A percentile compares a stretch with the other conserved stretches of the same genome.
These are phyloP conservation scores for Neomorphus geoffroyi DNA, from an alignment of 2,797 vertebrate species.

Conservation along the genomic window DNA sequence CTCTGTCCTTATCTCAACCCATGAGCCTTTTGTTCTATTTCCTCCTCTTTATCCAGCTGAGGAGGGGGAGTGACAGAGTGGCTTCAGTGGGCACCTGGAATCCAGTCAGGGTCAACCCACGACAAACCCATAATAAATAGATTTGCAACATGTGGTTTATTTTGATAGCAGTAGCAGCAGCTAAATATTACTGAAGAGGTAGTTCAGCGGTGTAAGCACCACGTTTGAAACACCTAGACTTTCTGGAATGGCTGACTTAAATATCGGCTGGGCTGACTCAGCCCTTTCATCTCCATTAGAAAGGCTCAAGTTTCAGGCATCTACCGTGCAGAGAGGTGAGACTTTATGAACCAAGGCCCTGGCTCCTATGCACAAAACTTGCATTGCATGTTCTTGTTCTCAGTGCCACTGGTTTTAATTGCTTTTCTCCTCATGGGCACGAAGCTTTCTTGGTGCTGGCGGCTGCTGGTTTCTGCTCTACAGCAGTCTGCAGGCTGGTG, in stretches of 20 bases:
- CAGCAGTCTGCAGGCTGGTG: neutral
- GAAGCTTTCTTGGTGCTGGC: neutral
- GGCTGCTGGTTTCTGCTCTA: neutral
- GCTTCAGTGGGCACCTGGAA: too few species aligned
- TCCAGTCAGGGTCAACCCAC: too few species aligned
- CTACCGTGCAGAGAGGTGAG: neutral
- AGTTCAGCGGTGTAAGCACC: neutral
- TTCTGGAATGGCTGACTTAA: neutral
- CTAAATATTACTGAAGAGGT: slow-evolving; percentile 6
- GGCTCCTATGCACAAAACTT: neutral
- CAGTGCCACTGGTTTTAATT: neutral
- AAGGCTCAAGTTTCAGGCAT: neutral
- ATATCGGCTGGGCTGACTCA: neutral
- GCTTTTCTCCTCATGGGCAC: neutral
- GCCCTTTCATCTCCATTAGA: neutral
- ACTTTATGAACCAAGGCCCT: neutral
- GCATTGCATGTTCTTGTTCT: neutral
- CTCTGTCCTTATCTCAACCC: too few species aligned
- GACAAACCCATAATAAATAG: neutral
- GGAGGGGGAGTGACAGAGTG: too few species aligned
- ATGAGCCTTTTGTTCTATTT: too few species aligned
- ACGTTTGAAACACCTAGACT: slow-evolving; percentile 12
- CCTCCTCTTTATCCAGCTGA: too few species aligned
- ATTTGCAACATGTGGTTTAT: slow-evolving; percentile 20
- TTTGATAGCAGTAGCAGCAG: neutral